A percentile compares a stretch with the other conserved stretches of the same genome.
Conservation (phyloP, 1,140 invertebrate species). For the Prorops nasuta region DNA sequence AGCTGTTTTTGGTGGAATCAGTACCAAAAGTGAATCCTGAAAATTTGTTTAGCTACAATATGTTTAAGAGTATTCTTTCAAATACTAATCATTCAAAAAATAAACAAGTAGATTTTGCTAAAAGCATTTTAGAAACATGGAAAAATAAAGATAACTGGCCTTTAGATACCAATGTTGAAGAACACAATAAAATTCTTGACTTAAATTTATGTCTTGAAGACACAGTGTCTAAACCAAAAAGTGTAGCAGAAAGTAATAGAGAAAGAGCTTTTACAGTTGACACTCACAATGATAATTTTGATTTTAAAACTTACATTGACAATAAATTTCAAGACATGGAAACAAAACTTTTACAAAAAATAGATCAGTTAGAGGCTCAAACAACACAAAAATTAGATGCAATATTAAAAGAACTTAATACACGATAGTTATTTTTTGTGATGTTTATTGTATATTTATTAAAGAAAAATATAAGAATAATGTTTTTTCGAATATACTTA, state of each 20-base stretch:
- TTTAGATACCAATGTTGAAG: not conserved
- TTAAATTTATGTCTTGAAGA: too few relatives aligned
- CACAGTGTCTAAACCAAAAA: constrained; percentile 2
- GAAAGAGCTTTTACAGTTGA: too few relatives aligned
- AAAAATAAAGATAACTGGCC: not conserved
- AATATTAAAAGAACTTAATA: constrained; percentile 30
- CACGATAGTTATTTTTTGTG: constrained; percentile 9
- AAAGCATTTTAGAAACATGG: not conserved
- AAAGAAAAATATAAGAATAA: too few relatives aligned
- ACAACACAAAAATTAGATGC: constrained; percentile 44
- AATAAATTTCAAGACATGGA: constrained; percentile 47
- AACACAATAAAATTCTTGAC: too few relatives aligned
- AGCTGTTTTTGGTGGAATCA: constrained; percentile 38
- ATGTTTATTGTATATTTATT: constrained; percentile 1
- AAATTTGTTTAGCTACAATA: constrained; percentile 37
- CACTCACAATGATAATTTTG: constrained; percentile 7
- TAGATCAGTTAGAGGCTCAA: constrained; percentile 36
- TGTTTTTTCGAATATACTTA: too few relatives aligned
- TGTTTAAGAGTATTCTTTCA: constrained; percentile 35
- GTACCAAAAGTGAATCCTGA: constrained; percentile 18
- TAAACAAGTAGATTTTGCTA: constrained; percentile 20
- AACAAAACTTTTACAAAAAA: constrained; percentile 35
- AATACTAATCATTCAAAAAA: constrained; percentile 20
- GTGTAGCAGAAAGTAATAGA: not conserved
- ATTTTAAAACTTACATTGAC: constrained; percentile 40